Conservation (phyloP, 2,797 vertebrate species). For the Ctenopoma multispine region DNA sequence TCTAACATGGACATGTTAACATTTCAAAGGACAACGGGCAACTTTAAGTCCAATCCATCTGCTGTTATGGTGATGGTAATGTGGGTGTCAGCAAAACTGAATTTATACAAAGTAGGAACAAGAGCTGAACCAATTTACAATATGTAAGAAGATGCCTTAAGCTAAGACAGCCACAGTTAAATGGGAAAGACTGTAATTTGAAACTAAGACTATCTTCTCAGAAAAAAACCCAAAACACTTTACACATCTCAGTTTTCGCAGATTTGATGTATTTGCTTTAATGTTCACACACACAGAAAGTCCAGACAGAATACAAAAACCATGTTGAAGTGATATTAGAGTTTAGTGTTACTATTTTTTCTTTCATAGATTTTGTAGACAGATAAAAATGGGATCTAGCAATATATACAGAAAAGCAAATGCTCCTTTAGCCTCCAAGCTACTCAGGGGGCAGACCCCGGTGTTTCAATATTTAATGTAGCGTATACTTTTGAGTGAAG, state of each 20-base stretch:
- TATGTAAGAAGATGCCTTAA: conserved; percentile 12
- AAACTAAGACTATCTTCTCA: conserved; percentile 23
- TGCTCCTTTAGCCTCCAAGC: background rate
- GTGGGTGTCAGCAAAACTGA: conserved; percentile 31
- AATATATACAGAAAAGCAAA: conserved; percentile 5
- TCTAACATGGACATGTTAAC: conserved; percentile 10
- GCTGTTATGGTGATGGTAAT: conserved; percentile 25
- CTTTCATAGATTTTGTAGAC: background rate
- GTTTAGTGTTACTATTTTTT: background rate
- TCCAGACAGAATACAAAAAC: background rate
- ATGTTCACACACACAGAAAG: background rate
- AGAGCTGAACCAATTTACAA: conserved; percentile 36
- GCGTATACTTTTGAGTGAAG: conserved; percentile 1
- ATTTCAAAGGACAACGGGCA: conserved; percentile 17
- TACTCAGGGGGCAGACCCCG: background rate
- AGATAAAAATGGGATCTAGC: conserved; percentile 3
- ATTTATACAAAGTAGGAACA: conserved; percentile 26
- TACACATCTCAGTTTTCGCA: background rate
- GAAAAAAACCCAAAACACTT: background rate
- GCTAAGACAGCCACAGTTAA: conserved; percentile 16
- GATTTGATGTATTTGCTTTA: background rate
- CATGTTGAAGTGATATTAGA: background rate
- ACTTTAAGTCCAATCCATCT: conserved; percentile 43
- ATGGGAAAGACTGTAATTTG: conserved; percentile 2
- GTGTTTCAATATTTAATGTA: conserved; percentile 28